These are phyloP conservation scores for Cheumatopsyche charites DNA, from an alignment of 1,140 invertebrate species.

Conservation along the genomic window DNA sequence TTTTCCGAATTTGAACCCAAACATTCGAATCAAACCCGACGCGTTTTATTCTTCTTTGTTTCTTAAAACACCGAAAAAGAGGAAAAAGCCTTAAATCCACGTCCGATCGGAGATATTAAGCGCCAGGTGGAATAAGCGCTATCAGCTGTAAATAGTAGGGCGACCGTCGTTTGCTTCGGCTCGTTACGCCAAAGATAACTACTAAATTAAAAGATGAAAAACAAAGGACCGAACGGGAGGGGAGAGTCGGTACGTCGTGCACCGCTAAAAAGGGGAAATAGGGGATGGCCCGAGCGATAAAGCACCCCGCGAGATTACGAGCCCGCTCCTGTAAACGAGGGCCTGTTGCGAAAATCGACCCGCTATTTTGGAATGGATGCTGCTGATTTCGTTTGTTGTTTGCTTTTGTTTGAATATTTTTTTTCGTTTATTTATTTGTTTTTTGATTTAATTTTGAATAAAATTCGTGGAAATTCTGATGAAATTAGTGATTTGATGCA, in stretches of 20 bases:
- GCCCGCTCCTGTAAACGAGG: neutral
- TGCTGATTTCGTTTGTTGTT: neutral
- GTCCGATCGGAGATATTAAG: too few species aligned
- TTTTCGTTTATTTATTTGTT: neutral
- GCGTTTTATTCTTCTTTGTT: too few species aligned
- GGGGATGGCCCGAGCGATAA: neutral
- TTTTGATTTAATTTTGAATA: too few species aligned
- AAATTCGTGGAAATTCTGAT: too few species aligned
- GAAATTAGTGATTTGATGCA: too few species aligned
- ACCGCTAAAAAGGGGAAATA: neutral
- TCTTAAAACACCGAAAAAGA: too few species aligned
- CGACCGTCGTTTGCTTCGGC: too few species aligned
- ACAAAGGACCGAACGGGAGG: neutral
- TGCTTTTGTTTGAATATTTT: neutral
- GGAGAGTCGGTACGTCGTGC: neutral
- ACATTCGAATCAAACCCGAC: too few species aligned
- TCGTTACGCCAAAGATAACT: conserved; percentile 11
- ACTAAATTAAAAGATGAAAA: conserved; percentile 33
- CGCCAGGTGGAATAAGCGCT: too few species aligned
- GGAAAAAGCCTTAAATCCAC: too few species aligned
- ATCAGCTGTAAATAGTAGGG: too few species aligned
- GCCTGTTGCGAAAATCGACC: neutral
- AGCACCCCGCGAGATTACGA: conserved; percentile 2
- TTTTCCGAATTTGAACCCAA: too few species aligned
- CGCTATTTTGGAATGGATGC: neutral